Base-by-base conservation (phyloP, 2,888 invertebrate genomes). In the Chalcis sispes region DNA sequence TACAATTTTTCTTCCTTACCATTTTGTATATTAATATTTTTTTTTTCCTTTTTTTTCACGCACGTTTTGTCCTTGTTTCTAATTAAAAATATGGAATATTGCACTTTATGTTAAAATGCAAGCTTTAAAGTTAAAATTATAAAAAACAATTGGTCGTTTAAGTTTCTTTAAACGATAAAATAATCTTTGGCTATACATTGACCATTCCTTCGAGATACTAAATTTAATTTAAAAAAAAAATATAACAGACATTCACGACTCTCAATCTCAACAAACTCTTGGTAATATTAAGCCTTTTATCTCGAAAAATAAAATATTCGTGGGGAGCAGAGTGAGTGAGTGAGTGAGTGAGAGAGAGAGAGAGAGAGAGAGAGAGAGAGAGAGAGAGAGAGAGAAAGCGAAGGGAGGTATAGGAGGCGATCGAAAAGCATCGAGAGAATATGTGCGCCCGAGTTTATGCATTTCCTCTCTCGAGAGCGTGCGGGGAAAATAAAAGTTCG, bases 401-500 rank as follows among this genome's bases (percentile, higher is more conserved):
- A 32, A 32, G 66, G 20, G 27, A 40, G n/a, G 29, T 3, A 2
- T 7, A 15, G 20, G 64, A 27, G n/a, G 36, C 36, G 56, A 54
- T 61, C 58, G 64, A 69, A 58, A 58, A 64, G 67, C 73, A 67
- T 73, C 73, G 52, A 67, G 58, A 61, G 61, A 73, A n/a, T n/a
- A n/a, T n/a, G 61, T 69, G 74, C 69, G 70, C 64, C 56, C 46
- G 70, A 64, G 70, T 64, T 70, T 70, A 46, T 73, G 71, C 67
- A 77, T 75, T 65, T 64, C 50, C 66, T n/a, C 58, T 32, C 50
- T 52, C 59, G 52, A 36, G 20, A 62, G 4, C 36, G 20, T 42
- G 40, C 1, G 72, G 72, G 74, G 75, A 78, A n/a, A 75, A 72
- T 80, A 79, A 78, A 79, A 70, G 70, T 75, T 70, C 32, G 61